Base-by-base conservation (phyloP, 2,797 vertebrate species). In the Crocidura indochinensis region DNA sequence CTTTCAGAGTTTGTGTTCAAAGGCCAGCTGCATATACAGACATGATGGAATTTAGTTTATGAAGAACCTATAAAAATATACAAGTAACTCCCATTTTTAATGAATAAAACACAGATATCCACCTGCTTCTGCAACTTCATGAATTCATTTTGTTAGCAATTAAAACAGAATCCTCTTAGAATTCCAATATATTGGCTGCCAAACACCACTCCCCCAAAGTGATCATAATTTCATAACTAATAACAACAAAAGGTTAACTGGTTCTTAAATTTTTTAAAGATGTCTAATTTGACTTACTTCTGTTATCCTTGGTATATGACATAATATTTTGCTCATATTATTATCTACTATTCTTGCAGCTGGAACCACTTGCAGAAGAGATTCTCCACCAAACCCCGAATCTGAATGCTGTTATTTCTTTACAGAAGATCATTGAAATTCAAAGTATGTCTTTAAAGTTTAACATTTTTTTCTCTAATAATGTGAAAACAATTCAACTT, bases 371-470 rank as follows among this genome's bases (percentile, higher is more conserved):
- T 92, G 96, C 98, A 0, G 97, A 98, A 97, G 97, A 98, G 81
- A 88, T 96, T 95, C 96, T 97, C 87, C 97, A 98, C 79, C 97
- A 98, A 96, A 97, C 96, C 49, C 98, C 97, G 68, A 98, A 98
- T 84, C 94, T 51, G 95, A 98, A 98, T 92, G 98, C 97, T 31
- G 95, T 98, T 92, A 87, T 97, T 92, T 98, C 98, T 94, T 98
- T 98, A 96, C 97, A 98, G 97, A 98, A 97, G 97, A 97, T 97
- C 94, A 97, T 97, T 96, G 97, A 98, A 97, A 98, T 98, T 96
- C 98, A 98, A 97, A 98, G 98, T 98, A 98, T 94, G 98, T 98
- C 62, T 95, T 96, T 77, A 78, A 88, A 64, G 51, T 88, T 94
- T 79, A 60, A 76, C n/a, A 47, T 80, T 87, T 85, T 68, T 90